Conservation (phyloP, 1,140 invertebrate species). For the Diuraphis noxia region DNA sequence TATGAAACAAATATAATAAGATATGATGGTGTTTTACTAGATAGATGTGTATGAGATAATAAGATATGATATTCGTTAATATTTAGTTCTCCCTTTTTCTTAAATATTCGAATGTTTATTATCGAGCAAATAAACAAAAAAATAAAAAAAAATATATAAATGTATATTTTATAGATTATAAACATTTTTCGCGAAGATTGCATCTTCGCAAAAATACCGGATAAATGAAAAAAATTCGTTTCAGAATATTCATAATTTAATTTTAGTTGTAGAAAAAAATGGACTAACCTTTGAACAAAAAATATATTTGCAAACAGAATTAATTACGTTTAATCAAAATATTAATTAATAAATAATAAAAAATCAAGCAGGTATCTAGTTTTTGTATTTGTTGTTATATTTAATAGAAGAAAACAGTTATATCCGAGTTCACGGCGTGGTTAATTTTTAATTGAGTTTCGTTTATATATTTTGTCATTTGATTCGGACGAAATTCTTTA, state of each 20-base stretch:
- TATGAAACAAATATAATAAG: background rate
- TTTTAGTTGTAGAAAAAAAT: background rate
- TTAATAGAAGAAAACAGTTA: background rate
- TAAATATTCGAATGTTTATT: background rate
- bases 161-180: background rate
- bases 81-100: background rate
- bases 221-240: background rate
- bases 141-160: background rate
- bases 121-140: background rate
- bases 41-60: background rate
- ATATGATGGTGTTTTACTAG: background rate
- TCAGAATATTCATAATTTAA: background rate
- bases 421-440: background rate
- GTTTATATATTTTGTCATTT: background rate
- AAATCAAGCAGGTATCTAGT: background rate
- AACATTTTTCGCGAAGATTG: background rate
- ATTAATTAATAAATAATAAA: slow-evolving; percentile 19
- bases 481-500: background rate
- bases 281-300: background rate
- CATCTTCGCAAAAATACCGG: background rate
- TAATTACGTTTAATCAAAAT: background rate
- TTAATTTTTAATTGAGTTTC: background rate
- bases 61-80: background rate
- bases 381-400: background rate
- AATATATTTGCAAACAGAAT: background rate